Percentiles rank a stretch among this genome's conserved stretches.
These are phyloP conservation scores for Bombus sibiricus DNA, from an alignment of 1,140 invertebrate genomes.

Conservation along the genomic window DNA sequence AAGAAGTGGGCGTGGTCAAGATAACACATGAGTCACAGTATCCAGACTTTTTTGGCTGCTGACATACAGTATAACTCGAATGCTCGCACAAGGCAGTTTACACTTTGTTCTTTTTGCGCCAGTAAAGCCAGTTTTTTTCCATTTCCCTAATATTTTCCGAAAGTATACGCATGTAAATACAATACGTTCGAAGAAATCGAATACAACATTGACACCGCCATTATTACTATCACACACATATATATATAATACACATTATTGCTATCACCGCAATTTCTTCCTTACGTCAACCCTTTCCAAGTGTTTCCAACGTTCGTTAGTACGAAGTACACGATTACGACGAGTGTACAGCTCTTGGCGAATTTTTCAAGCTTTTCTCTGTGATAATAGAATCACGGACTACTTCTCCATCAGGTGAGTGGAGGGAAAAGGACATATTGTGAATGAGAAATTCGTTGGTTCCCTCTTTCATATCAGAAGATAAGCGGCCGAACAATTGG, in stretches of 20 bases:
- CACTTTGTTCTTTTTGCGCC: not conserved
- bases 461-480: too few relatives aligned
- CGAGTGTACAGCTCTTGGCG: not conserved
- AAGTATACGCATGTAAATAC: not conserved
- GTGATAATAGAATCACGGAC: not conserved
- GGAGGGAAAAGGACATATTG: not conserved
- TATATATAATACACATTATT: too few relatives aligned
- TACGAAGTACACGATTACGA: too few relatives aligned
- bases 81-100: constrained; percentile 8
- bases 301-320: not conserved
- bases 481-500: too few relatives aligned
- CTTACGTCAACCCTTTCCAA: too few relatives aligned
- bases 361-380: not conserved
- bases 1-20: not conserved
- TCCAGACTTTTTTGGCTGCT: not conserved
- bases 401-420: not conserved
- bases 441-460: not conserved
- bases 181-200: not conserved
- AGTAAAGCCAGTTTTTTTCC: not conserved
- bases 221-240: too few relatives aligned
- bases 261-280: too few relatives aligned
- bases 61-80: constrained; percentile 43
- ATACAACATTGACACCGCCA: too few relatives aligned
- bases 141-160: not conserved
- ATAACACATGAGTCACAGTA: constrained; percentile 44